Conservation (phyloP, 2,113 vertebrate genomes). For the Riparia riparia region DNA sequence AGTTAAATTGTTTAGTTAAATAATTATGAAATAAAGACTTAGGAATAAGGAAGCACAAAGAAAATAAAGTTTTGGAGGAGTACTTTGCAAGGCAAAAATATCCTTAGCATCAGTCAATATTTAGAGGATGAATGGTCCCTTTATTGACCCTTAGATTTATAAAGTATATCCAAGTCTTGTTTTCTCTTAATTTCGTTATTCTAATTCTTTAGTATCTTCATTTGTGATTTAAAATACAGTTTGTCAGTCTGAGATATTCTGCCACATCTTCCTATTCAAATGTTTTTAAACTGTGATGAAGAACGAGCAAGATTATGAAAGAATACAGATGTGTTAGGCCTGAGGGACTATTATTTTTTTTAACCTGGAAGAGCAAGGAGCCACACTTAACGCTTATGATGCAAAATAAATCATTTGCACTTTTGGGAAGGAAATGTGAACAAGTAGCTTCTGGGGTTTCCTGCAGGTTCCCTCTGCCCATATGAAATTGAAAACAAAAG, state of each 20-base stretch:
- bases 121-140: not conserved
- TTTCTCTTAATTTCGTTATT: not conserved
- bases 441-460: not conserved
- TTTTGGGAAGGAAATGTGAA: not conserved
- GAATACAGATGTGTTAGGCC: not conserved
- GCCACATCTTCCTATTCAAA: not conserved
- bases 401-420: not conserved
- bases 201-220: not conserved
- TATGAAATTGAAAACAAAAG: not conserved
- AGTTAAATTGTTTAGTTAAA: not conserved
- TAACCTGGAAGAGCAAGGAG: not conserved
- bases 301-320: not conserved
- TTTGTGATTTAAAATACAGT: not conserved
- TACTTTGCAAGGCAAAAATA: not conserved
- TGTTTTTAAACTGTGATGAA: not conserved
- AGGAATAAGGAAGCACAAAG: not conserved
- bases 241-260: not conserved
- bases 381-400: not conserved
- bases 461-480: not conserved
- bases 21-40: not conserved
- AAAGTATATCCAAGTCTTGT: not conserved
- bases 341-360: not conserved
- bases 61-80: not conserved
- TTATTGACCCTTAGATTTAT: not conserved
- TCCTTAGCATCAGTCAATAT: not conserved